Percentiles rank a stretch among this genome's conserved stretches.
Conservation (phyloP, 2,888 invertebrate genomes). For the Cancer borealis region DNA sequence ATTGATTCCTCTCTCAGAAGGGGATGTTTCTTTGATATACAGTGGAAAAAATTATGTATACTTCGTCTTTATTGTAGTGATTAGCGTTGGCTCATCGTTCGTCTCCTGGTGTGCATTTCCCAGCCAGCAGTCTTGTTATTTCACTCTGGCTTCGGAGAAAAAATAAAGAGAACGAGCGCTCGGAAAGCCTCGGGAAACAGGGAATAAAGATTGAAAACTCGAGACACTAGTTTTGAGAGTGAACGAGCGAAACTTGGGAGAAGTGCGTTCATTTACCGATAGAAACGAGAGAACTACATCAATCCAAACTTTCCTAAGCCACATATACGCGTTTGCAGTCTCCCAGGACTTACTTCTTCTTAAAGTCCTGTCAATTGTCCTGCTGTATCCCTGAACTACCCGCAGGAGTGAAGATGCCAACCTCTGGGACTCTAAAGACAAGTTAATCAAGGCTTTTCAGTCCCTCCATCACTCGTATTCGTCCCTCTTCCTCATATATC, state of each 20-base stretch:
- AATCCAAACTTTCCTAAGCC: conserved; percentile 21
- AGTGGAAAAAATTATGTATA: background rate
- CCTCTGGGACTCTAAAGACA: background rate
- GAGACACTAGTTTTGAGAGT: conserved; percentile 11
- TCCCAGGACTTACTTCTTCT: background rate
- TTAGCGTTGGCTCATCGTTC: background rate
- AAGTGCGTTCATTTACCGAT: background rate
- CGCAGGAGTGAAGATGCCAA: background rate
- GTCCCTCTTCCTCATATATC: background rate
- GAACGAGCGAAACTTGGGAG: conserved; percentile 2
- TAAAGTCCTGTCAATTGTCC: background rate
- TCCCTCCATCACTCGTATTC: background rate
- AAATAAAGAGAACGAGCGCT: too few species aligned
- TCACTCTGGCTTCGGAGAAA: background rate
- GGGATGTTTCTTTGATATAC: too few species aligned
- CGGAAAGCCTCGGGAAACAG: background rate
- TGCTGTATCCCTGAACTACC: background rate
- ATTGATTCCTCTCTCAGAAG: background rate
- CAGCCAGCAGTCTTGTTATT: background rate
- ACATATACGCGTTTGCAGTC: background rate
- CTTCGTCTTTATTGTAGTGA: background rate
- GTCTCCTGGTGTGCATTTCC: background rate
- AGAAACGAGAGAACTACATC: conserved; percentile 32
- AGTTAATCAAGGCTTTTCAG: background rate
- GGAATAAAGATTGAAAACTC: conserved; percentile 7